Base-by-base conservation (phyloP, 2,797 vertebrate genomes). In the Microctenopoma stevenorrisi region DNA sequence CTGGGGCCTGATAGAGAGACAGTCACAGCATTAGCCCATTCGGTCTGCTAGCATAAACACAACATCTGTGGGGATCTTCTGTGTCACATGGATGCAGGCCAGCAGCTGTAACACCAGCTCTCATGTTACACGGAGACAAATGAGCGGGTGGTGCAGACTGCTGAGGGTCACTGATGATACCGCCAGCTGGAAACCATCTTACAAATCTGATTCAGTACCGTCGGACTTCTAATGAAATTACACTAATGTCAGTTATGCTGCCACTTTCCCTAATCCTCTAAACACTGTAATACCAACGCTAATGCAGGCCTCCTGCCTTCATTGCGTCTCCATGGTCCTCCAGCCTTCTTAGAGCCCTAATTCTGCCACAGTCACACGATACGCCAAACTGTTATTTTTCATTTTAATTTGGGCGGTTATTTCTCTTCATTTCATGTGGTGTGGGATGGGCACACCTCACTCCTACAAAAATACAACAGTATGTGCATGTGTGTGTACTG, bases 81-180 rank as follows among this genome's bases (percentile, higher is more conserved):
- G 60, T 8, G 70, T 72, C 73, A 58, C 68, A 22, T 63, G 67
- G 69, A 57, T 0, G 33, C 63, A 12, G 35, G 51, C 57, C 77
- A 51, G 26, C 16, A 3, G 37, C 60, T 12, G 46, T 4, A 51
- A 72, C 47, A 51, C 50, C 76, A 22, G 62, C 16, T 0, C 61
- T 82, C 53, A n/a, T 59, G 74, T 79, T 68, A 62, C 30, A 58
- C 35, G 5, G 28, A 42, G 56, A 69, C 54, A 38, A 57, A 61
- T 1, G 47, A 44, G 1, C 3, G 22, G 65, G 28, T 59, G 57
- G 46, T 37, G 50, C 60, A 53, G 42, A 38, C 50, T 5, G 26
- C 37, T 11, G 28, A 65, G 28, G 54, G 50, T 38, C n/a, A 5
- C 40, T 4, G 52, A 44, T 4, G 22, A 51, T 2, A 49, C 52